phyloP scores from a whole-genome alignment of 2,888 invertebrate species.

The Coelinius sp. region DNA sequence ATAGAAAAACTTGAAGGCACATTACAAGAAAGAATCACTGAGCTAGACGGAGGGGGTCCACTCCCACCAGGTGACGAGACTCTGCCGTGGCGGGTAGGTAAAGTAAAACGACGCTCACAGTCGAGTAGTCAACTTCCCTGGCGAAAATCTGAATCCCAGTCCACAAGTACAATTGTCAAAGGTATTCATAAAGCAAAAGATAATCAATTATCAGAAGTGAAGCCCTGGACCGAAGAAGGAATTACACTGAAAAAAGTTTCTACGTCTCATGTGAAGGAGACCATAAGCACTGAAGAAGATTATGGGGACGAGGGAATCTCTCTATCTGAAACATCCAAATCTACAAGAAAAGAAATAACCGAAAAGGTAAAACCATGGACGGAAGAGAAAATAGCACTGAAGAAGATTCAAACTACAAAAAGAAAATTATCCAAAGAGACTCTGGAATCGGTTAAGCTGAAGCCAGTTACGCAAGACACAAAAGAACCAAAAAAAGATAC shows the following conservation, averaged over 20 bases:
- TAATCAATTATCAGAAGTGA: slow-evolving; percentile 47
- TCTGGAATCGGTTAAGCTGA: slow-evolving; percentile 72
- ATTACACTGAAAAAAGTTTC: slow-evolving; percentile 46
- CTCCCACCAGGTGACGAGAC: slow-evolving; percentile 71
- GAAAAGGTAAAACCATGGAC: slow-evolving; percentile 74
- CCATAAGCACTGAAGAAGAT: slow-evolving; percentile 71
- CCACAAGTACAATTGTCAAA: slow-evolving; percentile 60
- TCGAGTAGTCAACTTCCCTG: slow-evolving; percentile 57
- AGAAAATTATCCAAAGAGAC: slow-evolving; percentile 69
- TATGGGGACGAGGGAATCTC: slow-evolving; percentile 62
- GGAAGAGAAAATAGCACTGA: slow-evolving; percentile 76
- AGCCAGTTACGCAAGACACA: slow-evolving; percentile 72
- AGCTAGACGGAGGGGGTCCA: slow-evolving; percentile 68
- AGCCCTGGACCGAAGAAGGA: slow-evolving; percentile 69
- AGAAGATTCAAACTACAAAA: slow-evolving; percentile 68
- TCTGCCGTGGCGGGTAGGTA: slow-evolving; percentile 72
- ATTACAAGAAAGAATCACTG: slow-evolving; percentile 45
- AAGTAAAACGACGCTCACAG: slow-evolving; percentile 57
- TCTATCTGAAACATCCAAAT: slow-evolving; percentile 44
- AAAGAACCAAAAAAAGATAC: slow-evolving; percentile 21
- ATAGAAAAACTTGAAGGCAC: slow-evolving; percentile 50
- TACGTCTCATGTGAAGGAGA: slow-evolving; percentile 22
- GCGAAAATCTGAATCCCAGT: slow-evolving; percentile 57
- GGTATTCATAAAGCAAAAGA: slow-evolving; percentile 50
- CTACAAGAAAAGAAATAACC: slow-evolving; percentile 7